Percentiles rank a stretch among this genome's conserved stretches.
Conservation (phyloP, 2,113 vertebrate species). For the Gallinago media region DNA sequence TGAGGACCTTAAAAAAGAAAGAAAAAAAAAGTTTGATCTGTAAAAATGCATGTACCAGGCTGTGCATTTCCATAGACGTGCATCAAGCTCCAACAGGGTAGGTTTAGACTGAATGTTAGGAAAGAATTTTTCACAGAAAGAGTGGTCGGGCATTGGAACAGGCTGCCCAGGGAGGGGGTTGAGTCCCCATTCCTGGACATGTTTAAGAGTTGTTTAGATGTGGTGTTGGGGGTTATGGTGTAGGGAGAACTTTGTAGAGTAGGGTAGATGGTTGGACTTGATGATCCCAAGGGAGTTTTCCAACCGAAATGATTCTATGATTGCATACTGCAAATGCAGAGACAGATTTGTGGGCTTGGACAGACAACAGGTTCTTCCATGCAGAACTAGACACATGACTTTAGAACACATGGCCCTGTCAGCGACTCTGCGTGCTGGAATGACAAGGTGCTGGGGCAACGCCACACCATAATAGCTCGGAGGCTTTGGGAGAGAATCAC, state of each 20-base stretch:
- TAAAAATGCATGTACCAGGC: background rate
- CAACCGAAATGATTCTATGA: too few species aligned
- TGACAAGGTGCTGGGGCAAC: rapidly evolving
- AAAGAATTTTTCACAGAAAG: too few species aligned
- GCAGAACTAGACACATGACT: background rate
- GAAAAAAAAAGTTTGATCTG: background rate
- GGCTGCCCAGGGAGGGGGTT: too few species aligned
- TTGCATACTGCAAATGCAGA: background rate
- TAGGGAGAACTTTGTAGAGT: too few species aligned
- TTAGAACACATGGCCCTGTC: background rate
- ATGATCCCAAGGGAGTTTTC: too few species aligned
- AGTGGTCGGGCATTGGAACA: too few species aligned
- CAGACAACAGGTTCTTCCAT: background rate
- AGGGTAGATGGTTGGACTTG: too few species aligned
- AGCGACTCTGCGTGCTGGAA: background rate
- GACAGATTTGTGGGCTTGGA: background rate
- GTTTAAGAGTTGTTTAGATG: too few species aligned
- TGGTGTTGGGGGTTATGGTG: too few species aligned
- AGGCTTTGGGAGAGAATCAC: rapidly evolving
- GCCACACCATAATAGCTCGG: rapidly evolving
- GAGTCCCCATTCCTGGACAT: too few species aligned
- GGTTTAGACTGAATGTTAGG: too few species aligned
- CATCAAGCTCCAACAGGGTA: too few species aligned
- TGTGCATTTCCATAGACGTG: background rate
- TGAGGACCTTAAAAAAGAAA: background rate